Percentiles rank a stretch among this genome's conserved stretches.
Conservation (phyloP, 1,140 invertebrate genomes). For the Chymomyza costata region DNA sequence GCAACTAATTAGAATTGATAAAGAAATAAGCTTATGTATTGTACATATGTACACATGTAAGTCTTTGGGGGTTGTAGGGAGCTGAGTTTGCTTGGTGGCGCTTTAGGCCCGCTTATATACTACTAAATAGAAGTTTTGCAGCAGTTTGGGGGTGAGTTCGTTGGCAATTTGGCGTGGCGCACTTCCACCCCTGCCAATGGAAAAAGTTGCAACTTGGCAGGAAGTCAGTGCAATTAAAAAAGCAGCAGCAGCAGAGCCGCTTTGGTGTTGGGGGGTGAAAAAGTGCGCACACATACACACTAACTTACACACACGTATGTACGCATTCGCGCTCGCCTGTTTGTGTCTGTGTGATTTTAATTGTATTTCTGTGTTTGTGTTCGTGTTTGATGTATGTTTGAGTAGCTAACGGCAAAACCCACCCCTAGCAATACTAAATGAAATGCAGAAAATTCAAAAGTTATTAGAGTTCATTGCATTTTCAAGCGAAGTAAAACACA, state of each 20-base stretch:
- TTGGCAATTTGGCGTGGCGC: conserved; percentile 1
- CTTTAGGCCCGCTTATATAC: conserved; percentile 10
- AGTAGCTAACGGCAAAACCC: conserved; percentile 61
- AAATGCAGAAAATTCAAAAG: conserved; percentile 73
- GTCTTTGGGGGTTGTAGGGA: conserved; percentile 4
- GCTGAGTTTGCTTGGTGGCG: neutral
- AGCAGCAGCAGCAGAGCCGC: conserved; percentile 46
- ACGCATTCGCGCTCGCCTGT: conserved; percentile 27
- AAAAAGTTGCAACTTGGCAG: conserved; percentile 63
- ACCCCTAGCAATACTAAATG: conserved; percentile 55
- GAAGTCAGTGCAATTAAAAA: conserved; percentile 73
- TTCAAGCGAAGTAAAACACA: conserved; percentile 64
- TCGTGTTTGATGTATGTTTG: conserved; percentile 31
- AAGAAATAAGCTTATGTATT: too few relatives aligned
- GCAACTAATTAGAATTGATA: conserved; percentile 67
- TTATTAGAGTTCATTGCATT: conserved; percentile 74
- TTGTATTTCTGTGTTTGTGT: conserved; percentile 22
- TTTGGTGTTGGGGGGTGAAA: conserved; percentile 56
- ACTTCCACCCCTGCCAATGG: neutral
- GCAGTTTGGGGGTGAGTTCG: conserved; percentile 4
- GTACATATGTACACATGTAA: too few relatives aligned
- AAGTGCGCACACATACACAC: conserved; percentile 44
- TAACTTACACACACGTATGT: conserved; percentile 10
- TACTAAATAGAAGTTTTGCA: conserved; percentile 7
- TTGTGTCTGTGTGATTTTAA: conserved; percentile 24